Evolutionary conservation across 2,888 invertebrate genomes (phyloP), one percentile per base, ranked within the genome.

Genomic region (Marronus borbonicus): DNA sequence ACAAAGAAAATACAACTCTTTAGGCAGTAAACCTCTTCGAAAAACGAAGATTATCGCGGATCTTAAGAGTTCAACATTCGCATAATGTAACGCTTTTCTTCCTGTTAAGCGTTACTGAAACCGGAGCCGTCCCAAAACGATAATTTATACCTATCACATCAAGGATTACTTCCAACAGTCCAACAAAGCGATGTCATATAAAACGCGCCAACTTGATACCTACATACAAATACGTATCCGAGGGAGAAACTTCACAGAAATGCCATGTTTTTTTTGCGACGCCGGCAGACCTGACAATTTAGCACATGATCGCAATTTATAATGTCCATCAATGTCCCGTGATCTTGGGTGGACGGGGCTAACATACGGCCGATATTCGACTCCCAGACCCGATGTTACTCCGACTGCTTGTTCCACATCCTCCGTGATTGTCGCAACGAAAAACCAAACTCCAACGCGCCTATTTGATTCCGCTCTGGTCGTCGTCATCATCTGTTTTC

Each of bases 291-390:
- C 79, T 81, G 81, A 83, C 83, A 82, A 84, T 81, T 83, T 83
- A 81, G 83, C 83, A 84, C 85, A 85, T 84, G 85, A 85, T 85
- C 84, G 83, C 85, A 85, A 85, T 85, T 83, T 85, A 85, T 85
- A 85, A 85, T 85, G 84, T 81, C 83, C 82, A 81, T 85, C 84
- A 83, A 83, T 82, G 82, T 82, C 78, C 70, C 58, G 58, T 44
- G 44, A 58, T 70, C 70, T 70, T 70, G 58, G 55, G 55, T 17
- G 70, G 70, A 69, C 70, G 70, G 2, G 44, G 44, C 44, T 8
- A 44, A 44, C 44, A 44, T 44, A 44, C 44, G 44, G 1, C 44
- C 44, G 44, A 44, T 44, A 44, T 44, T 44, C 44, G 55, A 58
- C 70, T 55, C 39, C 52, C 17, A 52, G 52, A 12, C 8, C 44